Conservation (phyloP, 2,888 invertebrate species). For the Melieria omissa region DNA sequence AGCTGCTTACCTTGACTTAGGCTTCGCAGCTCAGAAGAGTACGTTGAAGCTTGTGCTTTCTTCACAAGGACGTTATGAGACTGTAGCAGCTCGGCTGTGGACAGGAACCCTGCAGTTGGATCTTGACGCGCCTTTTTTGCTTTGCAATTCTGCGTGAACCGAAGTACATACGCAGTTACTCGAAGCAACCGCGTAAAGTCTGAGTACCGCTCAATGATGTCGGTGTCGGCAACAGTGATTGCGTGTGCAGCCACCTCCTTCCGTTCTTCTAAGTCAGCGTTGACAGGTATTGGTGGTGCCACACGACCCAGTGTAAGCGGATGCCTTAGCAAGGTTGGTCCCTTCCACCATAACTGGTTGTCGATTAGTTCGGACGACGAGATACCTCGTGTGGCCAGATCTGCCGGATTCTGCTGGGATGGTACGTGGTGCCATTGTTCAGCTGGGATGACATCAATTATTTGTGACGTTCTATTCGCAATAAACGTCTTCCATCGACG, state of each 20-base stretch:
- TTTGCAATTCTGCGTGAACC: conserved; percentile 31
- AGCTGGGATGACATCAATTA: conserved; percentile 24
- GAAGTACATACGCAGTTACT: conserved; percentile 30
- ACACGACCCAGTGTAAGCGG: not conserved
- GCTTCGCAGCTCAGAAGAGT: conserved; percentile 21
- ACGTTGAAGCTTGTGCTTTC: conserved; percentile 26
- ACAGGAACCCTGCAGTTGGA: conserved; percentile 14
- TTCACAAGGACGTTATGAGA: conserved; percentile 27
- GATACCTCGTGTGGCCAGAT: conserved; percentile 39
- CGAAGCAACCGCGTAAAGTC: conserved; percentile 22
- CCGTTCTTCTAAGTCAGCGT: conserved; percentile 27
- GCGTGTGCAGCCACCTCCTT: conserved; percentile 1
- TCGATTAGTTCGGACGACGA: not conserved
- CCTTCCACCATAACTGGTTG: conserved; percentile 34
- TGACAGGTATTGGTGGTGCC: not conserved
- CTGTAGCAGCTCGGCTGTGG: conserved; percentile 20
- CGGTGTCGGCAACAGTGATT: too few species aligned
- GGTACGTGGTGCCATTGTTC: too few species aligned
- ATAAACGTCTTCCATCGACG: conserved; percentile 38
- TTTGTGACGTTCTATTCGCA: conserved; percentile 35
- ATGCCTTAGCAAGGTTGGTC: conserved; percentile 20
- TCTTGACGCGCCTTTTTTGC: not conserved
- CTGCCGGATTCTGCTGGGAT: too few species aligned
- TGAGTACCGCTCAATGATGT: too few species aligned
- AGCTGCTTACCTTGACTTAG: conserved; percentile 11